Evolutionary conservation across 2,797 vertebrate genomes (phyloP).

Genomic region (Graptemys geographica): DNA sequence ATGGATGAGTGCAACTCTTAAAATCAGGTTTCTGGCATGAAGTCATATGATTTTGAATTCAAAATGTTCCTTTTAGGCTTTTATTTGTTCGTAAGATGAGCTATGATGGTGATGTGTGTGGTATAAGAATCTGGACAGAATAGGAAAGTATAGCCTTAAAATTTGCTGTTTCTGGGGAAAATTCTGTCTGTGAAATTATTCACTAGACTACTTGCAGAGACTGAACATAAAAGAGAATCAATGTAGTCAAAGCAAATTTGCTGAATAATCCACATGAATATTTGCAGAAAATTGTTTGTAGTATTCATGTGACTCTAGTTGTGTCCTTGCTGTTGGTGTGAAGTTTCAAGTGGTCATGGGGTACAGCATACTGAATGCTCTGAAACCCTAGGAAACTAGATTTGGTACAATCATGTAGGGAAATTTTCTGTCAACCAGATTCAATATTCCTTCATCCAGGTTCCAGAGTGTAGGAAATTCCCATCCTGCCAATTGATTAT

Average conservation of each 20-base stretch:
- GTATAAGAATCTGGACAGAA: not conserved
- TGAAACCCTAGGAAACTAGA: not conserved
- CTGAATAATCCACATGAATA: not conserved
- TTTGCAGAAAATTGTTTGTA: not conserved
- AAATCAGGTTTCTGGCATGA: not conserved
- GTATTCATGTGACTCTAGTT: not conserved
- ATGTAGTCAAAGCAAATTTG: not conserved
- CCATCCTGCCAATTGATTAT: not conserved
- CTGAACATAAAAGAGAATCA: not conserved
- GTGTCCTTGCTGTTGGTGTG: not conserved
- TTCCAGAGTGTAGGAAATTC: not conserved
- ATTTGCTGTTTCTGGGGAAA: not conserved
- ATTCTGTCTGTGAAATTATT: not conserved
- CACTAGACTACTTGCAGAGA: not conserved
- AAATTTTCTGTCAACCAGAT: not conserved
- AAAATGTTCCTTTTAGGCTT: not conserved
- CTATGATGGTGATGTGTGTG: not conserved
- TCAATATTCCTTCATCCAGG: not conserved
- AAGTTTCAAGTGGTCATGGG: accelerated
- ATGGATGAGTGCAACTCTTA: not conserved
- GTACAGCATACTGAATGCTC: not conserved
- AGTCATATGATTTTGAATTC: not conserved
- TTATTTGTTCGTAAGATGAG: not conserved
- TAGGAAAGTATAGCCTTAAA: not conserved
- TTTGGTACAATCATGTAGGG: not conserved